These are phyloP conservation scores for Peromyscus polionotus DNA, from an alignment of 2,113 vertebrate genomes.

Conservation along the genomic window DNA sequence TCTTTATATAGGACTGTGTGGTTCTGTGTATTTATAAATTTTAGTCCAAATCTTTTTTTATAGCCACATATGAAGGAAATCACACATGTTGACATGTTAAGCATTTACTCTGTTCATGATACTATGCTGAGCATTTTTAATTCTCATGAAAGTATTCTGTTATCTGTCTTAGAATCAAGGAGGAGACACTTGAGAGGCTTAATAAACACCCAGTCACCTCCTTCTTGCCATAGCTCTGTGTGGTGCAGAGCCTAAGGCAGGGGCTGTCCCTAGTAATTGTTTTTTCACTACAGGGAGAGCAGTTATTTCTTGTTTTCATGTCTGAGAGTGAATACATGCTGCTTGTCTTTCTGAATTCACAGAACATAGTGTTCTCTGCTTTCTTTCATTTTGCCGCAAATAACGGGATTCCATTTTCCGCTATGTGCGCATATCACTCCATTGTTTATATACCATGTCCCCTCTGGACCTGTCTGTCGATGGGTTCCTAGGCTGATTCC, in stretches of 20 bases:
- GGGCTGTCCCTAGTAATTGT: too few species aligned
- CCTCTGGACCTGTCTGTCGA: neutral
- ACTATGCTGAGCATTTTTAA: neutral
- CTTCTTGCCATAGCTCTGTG: neutral
- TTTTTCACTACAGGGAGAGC: neutral
- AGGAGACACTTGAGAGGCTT: neutral
- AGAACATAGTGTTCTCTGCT: too few species aligned
- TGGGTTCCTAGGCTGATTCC: too few species aligned
- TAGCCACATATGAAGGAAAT: neutral
- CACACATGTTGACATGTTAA: neutral
- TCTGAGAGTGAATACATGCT: neutral
- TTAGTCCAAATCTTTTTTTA: neutral
- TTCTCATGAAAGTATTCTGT: neutral
- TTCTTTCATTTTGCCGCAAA: neutral
- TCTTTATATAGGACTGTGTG: neutral
- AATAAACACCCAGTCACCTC: neutral
- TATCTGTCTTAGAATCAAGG: neutral
- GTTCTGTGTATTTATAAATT: neutral
- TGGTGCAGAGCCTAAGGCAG: neutral
- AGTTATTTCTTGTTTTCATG: neutral
- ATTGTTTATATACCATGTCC: neutral
- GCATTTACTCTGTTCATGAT: neutral
- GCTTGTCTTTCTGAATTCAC: neutral
- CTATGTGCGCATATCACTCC: too few species aligned
- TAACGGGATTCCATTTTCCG: too few species aligned